Base-by-base conservation (phyloP, 1,140 invertebrate genomes). In the Dreissena rostriformis region DNA sequence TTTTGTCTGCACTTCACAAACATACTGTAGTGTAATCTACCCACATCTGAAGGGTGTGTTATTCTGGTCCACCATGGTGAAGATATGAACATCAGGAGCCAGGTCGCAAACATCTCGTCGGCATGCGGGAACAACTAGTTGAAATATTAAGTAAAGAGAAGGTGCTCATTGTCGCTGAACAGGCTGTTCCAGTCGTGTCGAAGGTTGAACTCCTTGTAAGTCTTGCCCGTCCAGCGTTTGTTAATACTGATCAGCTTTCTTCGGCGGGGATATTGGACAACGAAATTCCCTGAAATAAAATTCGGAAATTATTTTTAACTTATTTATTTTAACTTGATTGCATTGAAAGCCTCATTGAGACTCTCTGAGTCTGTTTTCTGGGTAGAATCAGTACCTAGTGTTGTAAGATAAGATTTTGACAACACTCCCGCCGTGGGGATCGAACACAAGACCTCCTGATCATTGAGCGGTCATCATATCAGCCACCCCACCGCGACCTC, bases 171-270 rank as follows among this genome's bases (percentile, higher is more conserved):
- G 83, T 94, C 89, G 74, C 91, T 93, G 11, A 94, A 82, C 0
- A 94, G 87, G 8, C 93, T 94, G 88, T 94, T 94, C 94, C 94
- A 94, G 88, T 94, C 94, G 81, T 94, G 94, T 0, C 94, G 88
- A 22, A 94, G 77, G 82, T 94, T 94, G 85, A 94, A 94, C 80
- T 94, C 94, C 51, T 90, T 89, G 88, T 94, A 94, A 10, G 87
- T 92, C 81, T 93, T 90, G 14, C 94, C 94, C 10, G 94, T 94
- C 86, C 92, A 74, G 68, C 94, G 80, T 85, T 94, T 94, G 88
- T 94, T 94, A 68, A 94, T 93, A 87, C 94, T 94, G 86, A 94
- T 94, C 14, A 94, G 89, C 39, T 88, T 92, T 65, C 93, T 87
- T 89, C 94, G 94, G 8, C 94, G 91, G 7, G 94, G 94, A 86